Evolutionary conservation across 2,113 vertebrate species (phyloP).

Genomic region (Melanocharis versteri): DNA sequence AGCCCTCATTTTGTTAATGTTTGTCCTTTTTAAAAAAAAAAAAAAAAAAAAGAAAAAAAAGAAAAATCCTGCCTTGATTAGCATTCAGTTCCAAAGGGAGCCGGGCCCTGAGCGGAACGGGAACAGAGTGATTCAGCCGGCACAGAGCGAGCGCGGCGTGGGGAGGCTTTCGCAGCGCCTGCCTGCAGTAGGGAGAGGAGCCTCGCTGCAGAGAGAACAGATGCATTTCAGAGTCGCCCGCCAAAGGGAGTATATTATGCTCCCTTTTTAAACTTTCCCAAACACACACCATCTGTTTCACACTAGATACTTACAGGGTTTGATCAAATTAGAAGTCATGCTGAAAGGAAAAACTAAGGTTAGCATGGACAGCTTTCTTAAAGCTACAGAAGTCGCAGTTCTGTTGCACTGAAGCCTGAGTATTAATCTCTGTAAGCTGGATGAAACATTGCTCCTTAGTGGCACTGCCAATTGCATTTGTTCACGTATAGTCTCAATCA

Average conservation of each 20-base stretch:
- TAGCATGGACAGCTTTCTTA: slow-evolving; percentile 56
- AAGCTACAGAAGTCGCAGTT: slow-evolving; percentile 1
- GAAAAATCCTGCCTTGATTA: neutral
- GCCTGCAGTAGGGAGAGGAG: slow-evolving; percentile 44
- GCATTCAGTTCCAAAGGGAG: neutral
- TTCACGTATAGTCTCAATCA: neutral
- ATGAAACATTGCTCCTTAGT: neutral
- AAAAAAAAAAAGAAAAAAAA: neutral
- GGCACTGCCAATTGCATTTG: neutral
- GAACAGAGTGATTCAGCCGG: neutral
- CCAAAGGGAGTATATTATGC: slow-evolving; percentile 70
- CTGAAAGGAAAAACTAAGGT: slow-evolving; percentile 64
- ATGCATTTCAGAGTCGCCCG: slow-evolving; percentile 64
- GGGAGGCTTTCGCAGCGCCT: slow-evolving; percentile 24
- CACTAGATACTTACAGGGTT: slow-evolving; percentile 63
- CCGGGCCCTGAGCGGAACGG: neutral
- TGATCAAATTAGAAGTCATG: slow-evolving; percentile 71
- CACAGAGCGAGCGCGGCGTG: neutral
- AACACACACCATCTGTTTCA: slow-evolving; percentile 70
- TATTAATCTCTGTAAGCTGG: neutral
- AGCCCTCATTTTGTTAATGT: neutral
- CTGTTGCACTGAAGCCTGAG: neutral
- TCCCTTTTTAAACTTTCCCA: slow-evolving; percentile 71
- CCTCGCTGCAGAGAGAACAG: slow-evolving; percentile 58
- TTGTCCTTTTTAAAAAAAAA: neutral